phyloP scores from a whole-genome alignment of 2,888 invertebrate species.

The Notodonta dromedarius region DNA sequence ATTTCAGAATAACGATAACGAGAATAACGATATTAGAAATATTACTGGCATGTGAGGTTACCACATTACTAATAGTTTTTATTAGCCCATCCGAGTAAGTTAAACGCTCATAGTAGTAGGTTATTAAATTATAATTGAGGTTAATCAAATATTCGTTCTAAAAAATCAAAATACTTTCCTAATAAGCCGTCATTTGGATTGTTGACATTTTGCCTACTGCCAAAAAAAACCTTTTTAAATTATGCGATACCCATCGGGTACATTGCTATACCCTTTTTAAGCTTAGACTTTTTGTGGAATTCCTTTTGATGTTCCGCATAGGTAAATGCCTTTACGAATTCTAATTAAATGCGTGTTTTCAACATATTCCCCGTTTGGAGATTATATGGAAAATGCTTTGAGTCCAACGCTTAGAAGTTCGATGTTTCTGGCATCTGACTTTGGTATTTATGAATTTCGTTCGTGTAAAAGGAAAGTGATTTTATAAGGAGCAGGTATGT shows the following conservation, averaged over 20 bases:
- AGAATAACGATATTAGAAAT: too few species aligned
- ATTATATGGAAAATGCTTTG: conserved; percentile 25
- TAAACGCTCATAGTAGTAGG: too few species aligned
- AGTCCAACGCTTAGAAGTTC: conserved; percentile 9
- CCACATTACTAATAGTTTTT: too few species aligned
- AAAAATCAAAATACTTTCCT: too few species aligned
- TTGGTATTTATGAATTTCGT: conserved; percentile 6
- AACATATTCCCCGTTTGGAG: conserved; percentile 7
- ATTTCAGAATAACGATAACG: too few species aligned
- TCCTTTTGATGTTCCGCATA: conserved; percentile 32
- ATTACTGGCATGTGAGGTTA: too few species aligned
- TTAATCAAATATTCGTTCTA: too few species aligned
- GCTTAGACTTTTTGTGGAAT: conserved; percentile 26
- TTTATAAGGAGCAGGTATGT: not conserved
- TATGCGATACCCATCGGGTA: conserved; percentile 13
- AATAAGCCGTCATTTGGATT: not conserved
- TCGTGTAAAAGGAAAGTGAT: not conserved
- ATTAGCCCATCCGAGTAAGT: too few species aligned
- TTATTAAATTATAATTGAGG: too few species aligned
- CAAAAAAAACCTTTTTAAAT: conserved; percentile 26
- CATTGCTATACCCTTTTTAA: conserved; percentile 17
- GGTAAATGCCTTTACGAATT: conserved; percentile 22
- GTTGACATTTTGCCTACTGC: not conserved
- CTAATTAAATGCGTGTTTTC: conserved; percentile 33
- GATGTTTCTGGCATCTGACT: conserved; percentile 3